Base-by-base conservation (phyloP, 1,140 invertebrate genomes). In the Trichonephila inaurata region DNA sequence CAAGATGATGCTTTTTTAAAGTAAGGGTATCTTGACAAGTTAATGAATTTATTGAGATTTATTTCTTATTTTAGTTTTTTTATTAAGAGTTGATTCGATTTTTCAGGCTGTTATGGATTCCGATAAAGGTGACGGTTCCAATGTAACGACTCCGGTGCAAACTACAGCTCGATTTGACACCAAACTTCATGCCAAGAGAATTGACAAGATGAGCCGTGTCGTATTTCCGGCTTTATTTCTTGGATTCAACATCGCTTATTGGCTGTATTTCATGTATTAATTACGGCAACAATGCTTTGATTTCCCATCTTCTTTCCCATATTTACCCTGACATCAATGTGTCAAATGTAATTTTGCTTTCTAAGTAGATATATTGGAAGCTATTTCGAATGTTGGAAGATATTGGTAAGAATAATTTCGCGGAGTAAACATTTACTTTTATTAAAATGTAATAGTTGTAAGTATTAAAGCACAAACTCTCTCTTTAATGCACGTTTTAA, bases 221-320 rank as follows among this genome's bases (percentile, higher is more conserved):
- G 82, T 95, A 77, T 95, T 95, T 44, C 95, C 95, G 3, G 87
- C 95, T 16, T 60, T 94, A 21, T 95, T 95, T 77, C 64, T 94
- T 24, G 82, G 92, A 94, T 94, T 96, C 95, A 94, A 95, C 94
- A 88, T 95, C 94, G 86, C 95, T 94, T 95, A 94, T 94, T 94
- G 95, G 95, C 16, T 89, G 28, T 94, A 94, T 89, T 95, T 94
- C 77, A 82, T 94, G 94, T 92, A 77, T 62, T 94, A 94, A 81
- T 85, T 60, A 24, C 7, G 51, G 8, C 44, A 24, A n/a, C 21
- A 58, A 61, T 58, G 24, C 28, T 58, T 28, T 28, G 14, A 83
- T 83, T 83, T 60, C 18, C 44, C 18, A 40, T 77, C 28, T 10
- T 77, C 33, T 77, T 28, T 77, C 16, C 72, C 14, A 40, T 18